These are phyloP conservation scores for Indri indri DNA, from an alignment of 2,113 vertebrate genomes.

Conservation along the genomic window DNA sequence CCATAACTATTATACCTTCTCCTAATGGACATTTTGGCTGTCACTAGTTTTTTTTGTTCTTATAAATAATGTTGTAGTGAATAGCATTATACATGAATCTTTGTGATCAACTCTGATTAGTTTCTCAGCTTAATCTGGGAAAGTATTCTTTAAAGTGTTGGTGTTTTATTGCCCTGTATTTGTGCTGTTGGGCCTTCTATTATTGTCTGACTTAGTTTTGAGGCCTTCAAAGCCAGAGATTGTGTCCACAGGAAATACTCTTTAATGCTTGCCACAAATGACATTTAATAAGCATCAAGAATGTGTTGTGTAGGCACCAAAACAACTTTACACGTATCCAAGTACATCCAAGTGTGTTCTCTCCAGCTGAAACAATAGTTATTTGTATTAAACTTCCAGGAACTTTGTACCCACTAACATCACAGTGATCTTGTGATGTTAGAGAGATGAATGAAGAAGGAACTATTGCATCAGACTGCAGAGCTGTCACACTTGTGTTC, in stretches of 20 bases:
- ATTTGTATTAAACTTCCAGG: constrained; percentile 14
- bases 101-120: background rate
- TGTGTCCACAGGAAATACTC: constrained; percentile 40
- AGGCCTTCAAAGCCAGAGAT: background rate
- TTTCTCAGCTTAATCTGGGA: background rate
- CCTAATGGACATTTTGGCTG: background rate
- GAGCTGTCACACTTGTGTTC: too few species aligned
- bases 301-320: background rate
- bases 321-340: background rate
- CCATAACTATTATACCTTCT: background rate
- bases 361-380: background rate
- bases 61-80: background rate
- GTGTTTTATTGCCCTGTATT: background rate
- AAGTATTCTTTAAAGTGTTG: background rate
- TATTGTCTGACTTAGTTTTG: background rate
- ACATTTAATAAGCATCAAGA: constrained; percentile 61
- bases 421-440: background rate
- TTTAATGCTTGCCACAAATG: constrained; percentile 17
- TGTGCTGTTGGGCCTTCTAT: background rate
- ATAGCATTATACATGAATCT: background rate
- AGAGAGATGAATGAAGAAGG: background rate
- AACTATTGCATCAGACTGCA: too few species aligned
- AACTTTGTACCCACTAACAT: background rate
- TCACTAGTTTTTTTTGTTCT: background rate
- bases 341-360: background rate